These are phyloP conservation scores for Eledone cirrhosa DNA, from an alignment of 2,888 invertebrate species.

Conservation along the genomic window DNA sequence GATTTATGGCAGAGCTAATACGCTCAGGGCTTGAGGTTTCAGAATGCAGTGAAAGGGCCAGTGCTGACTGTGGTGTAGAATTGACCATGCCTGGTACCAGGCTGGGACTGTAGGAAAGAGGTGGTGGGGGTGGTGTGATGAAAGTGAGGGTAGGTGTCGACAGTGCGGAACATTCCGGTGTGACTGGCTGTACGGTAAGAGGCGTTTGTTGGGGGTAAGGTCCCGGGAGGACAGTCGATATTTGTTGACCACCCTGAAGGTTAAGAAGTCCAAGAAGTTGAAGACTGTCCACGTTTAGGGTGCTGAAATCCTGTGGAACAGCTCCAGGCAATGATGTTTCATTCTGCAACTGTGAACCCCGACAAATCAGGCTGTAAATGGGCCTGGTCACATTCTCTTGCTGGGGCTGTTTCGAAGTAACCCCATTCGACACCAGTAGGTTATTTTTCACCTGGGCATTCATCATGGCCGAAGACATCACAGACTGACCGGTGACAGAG, in stretches of 20 bases:
- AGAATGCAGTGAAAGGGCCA: too few relatives aligned
- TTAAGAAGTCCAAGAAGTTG: slow-evolving; percentile 33
- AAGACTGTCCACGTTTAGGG: slow-evolving; percentile 33
- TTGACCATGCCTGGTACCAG: background rate
- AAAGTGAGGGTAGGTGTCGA: background rate
- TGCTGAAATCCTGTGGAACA: slow-evolving; percentile 28
- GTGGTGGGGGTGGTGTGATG: background rate
- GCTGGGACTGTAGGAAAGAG: background rate
- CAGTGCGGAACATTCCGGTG: background rate
- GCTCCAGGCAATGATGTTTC: background rate
- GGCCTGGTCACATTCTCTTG: too few relatives aligned
- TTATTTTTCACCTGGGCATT: too few relatives aligned
- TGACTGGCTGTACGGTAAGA: too few relatives aligned
- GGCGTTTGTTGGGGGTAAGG: background rate
- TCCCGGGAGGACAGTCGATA: background rate
- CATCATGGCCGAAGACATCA: too few relatives aligned
- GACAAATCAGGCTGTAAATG: too few relatives aligned
- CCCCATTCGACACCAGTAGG: too few relatives aligned
- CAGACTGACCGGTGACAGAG: too few relatives aligned
- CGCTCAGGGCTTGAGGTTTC: background rate
- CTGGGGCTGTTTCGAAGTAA: too few relatives aligned
- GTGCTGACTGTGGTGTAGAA: background rate
- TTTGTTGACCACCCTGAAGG: background rate
- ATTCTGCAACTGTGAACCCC: too few relatives aligned
- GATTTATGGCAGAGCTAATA: background rate